phyloP scores from a whole-genome alignment of 2,113 vertebrate species.

The Thomomys bottae region DNA sequence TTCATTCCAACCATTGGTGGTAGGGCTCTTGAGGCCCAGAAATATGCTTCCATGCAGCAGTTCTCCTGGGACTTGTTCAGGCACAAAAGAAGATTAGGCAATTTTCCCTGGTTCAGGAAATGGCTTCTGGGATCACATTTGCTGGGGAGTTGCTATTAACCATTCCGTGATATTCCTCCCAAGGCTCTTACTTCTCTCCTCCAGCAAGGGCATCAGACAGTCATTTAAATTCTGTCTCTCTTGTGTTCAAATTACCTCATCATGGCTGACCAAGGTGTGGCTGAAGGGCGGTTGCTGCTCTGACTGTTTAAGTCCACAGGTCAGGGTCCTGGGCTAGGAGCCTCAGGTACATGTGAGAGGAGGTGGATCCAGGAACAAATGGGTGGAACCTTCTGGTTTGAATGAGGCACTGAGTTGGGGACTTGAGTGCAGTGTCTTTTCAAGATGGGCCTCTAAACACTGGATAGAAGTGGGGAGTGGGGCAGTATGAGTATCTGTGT shows the following conservation, averaged over 20 bases:
- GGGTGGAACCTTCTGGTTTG: neutral
- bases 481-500: neutral
- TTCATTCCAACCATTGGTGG: slow-evolving; percentile 38
- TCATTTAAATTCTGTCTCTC: slow-evolving; percentile 49
- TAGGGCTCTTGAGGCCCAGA: slow-evolving; percentile 39
- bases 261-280: neutral
- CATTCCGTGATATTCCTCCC: neutral
- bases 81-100: neutral
- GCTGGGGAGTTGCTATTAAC: neutral
- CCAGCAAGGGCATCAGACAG: neutral
- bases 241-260: neutral
- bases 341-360: too few species aligned
- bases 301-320: neutral
- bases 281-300: neutral
- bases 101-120: neutral
- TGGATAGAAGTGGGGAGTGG: neutral
- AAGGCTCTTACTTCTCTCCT: neutral
- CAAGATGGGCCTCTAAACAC: neutral
- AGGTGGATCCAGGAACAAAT: neutral
- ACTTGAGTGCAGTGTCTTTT: fast-evolving
- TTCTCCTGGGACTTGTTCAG: slow-evolving; percentile 49
- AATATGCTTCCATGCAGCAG: slow-evolving; percentile 46
- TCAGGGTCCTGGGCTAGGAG: neutral
- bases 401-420: neutral
- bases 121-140: slow-evolving; percentile 27